Percentiles rank a stretch among this genome's conserved stretches.
phyloP scores from a whole-genome alignment of 2,113 vertebrate species.

The Bubo blakistoni region DNA sequence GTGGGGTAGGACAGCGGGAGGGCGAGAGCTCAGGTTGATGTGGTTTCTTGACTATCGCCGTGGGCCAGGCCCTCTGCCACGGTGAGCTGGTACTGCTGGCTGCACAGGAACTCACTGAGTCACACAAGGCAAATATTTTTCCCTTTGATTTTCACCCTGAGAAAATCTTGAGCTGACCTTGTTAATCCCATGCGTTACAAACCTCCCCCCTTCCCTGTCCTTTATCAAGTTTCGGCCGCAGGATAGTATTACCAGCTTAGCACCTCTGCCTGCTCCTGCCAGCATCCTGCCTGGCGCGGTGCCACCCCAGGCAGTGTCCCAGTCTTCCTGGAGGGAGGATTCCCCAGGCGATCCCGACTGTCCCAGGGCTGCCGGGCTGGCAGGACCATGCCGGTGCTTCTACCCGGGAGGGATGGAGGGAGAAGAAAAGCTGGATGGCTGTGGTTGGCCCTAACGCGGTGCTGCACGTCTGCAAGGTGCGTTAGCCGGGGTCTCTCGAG shows the following conservation, averaged over 20 bases:
- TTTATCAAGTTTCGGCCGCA: background rate
- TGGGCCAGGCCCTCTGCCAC: accelerated
- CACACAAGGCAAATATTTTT: constrained; percentile 50
- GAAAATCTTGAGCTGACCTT: constrained; percentile 29
- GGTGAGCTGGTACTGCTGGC: background rate
- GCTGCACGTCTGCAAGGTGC: background rate
- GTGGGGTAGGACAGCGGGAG: background rate
- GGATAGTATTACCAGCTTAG: constrained; percentile 11
- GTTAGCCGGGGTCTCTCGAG: accelerated
- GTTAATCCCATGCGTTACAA: background rate
- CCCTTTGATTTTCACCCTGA: constrained; percentile 56
- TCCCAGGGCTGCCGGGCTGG: background rate
- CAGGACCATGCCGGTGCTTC: background rate
- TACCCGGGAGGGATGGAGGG: background rate
- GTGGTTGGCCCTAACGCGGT: accelerated
- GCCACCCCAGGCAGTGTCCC: background rate
- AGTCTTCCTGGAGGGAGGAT: background rate
- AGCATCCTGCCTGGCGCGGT: background rate
- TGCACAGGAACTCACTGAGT: constrained; percentile 32
- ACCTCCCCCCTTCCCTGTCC: background rate
- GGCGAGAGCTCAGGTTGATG: background rate
- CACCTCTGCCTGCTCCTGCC: background rate
- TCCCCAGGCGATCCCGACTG: background rate
- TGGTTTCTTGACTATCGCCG: background rate
- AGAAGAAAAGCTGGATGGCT: background rate